Evolutionary conservation across 1,140 invertebrate genomes (phyloP).

Genomic region (Drosophila parvula): DNA sequence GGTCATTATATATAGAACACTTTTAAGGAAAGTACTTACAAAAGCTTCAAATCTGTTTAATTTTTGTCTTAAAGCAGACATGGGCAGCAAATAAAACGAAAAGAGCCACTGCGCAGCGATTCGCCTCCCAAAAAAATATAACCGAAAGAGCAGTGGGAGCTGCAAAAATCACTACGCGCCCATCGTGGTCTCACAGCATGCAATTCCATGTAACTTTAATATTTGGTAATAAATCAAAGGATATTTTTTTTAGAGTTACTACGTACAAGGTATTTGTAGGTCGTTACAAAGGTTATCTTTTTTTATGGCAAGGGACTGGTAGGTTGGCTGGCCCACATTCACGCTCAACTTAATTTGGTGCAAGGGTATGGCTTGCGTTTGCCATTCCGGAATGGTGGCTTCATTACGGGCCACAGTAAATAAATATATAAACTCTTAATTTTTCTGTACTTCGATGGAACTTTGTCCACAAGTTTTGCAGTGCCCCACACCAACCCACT

Average conservation of each 20-base stretch:
- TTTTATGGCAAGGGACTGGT: slow-evolving; percentile 17
- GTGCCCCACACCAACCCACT: background rate
- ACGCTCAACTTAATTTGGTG: slow-evolving; percentile 62
- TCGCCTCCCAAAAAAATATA: no score
- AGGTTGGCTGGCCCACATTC: slow-evolving; percentile 43
- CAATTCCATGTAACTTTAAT: no score
- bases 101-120: no score
- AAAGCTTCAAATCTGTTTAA: no score
- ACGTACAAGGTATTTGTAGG: background rate
- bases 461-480: slow-evolving; percentile 33
- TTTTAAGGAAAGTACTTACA: background rate
- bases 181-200: no score
- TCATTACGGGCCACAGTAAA: slow-evolving; percentile 58
- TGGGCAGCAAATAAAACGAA: no score
- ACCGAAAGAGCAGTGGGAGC: no score
- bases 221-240: no score
- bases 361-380: slow-evolving; percentile 23
- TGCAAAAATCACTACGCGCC: no score
- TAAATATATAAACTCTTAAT: slow-evolving; percentile 78
- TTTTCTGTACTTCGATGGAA: slow-evolving; percentile 54
- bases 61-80: no score
- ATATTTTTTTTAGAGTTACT: background rate
- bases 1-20: no score
- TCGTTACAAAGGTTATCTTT: background rate
- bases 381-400: slow-evolving; percentile 32